Base-by-base conservation (phyloP, 2,888 invertebrate genomes). In the Melieria crassipennis region DNA sequence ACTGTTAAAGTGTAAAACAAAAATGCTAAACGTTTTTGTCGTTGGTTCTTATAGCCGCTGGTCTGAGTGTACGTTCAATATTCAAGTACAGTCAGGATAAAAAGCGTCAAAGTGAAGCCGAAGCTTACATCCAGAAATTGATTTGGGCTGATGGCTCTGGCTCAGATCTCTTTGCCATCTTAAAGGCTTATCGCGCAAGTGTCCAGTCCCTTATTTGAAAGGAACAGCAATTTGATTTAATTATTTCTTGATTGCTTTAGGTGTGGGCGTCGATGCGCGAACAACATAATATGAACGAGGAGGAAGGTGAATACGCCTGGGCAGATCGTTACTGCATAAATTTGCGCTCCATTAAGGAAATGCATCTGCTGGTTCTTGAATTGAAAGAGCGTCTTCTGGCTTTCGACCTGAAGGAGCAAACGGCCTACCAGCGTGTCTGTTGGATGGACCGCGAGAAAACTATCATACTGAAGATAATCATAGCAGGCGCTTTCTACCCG, bases 401-500 rank as follows among this genome's bases (percentile, higher is more conserved):
- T 0, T 84, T 92, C 72, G 91, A 92, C 66, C 91, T 96, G 60
- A 89, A 88, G 58, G 87, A 89, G 57, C 87, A 88, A 5, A 84
- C 84, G 0, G 89, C 88, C 4, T 73, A 78, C n/a, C 83, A 87
- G n/a, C 85, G 84, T 63, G 84, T 87, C 45, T 80, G 85, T 4
- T 88, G 89, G 87, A 84, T 81, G 47, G 83, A 87, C 16, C 82
- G 86, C 0, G 90, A 92, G 78, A 89, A 89, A 66, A 87, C 89
- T 0, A 86, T 92, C 0, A 85, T 93, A n/a, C 84, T 93, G 0
- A 94, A 93, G 87, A 91, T 92, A 3, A 76, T 84, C 30, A 85
- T 86, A 60, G 82, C 86, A 5, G 87, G 87, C 6, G 97, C 97
- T 2, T 97, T 97, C 86, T 98, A 97, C 87, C 98, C 98, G 0